Percentiles rank a stretch among this genome's conserved stretches.
Evolutionary conservation across 2,797 vertebrate genomes (phyloP).

Genomic region (Pantherophis alleghaniensis): DNA sequence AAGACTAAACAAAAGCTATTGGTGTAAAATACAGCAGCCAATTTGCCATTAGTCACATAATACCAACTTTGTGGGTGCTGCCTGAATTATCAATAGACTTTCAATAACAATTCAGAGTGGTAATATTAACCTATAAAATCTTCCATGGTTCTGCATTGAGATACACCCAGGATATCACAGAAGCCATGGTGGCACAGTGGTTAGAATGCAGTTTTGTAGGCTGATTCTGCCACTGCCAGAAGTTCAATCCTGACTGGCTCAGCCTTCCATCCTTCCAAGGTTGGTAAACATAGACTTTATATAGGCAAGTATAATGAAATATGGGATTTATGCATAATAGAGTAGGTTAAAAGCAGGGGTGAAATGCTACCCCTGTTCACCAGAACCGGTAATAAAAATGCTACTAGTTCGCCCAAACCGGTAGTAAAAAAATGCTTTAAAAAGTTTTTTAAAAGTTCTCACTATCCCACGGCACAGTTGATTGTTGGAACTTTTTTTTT

Average conservation of each 20-base stretch:
- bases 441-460: too few relatives aligned
- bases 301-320: not conserved
- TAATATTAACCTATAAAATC: not conserved
- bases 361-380: too few relatives aligned
- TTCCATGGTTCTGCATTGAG: not conserved
- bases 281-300: not conserved
- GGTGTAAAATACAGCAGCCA: not conserved
- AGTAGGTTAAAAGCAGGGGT: not conserved
- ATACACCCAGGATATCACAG: not conserved
- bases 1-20: not conserved
- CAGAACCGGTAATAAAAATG: too few relatives aligned
- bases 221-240: not conserved
- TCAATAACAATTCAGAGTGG: not conserved
- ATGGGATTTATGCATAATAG: not conserved
- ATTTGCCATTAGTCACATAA: not conserved
- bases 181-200: not conserved
- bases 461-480: too few relatives aligned
- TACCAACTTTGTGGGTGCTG: not conserved
- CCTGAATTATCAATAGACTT: not conserved
- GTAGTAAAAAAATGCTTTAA: too few relatives aligned
- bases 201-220: not conserved
- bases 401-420: too few relatives aligned
- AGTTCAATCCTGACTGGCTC: not conserved
- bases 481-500: too few relatives aligned
- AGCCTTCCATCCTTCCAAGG: not conserved